These are phyloP conservation scores for Agrochola macilenta DNA, from an alignment of 2,888 invertebrate genomes.

Conservation along the genomic window DNA sequence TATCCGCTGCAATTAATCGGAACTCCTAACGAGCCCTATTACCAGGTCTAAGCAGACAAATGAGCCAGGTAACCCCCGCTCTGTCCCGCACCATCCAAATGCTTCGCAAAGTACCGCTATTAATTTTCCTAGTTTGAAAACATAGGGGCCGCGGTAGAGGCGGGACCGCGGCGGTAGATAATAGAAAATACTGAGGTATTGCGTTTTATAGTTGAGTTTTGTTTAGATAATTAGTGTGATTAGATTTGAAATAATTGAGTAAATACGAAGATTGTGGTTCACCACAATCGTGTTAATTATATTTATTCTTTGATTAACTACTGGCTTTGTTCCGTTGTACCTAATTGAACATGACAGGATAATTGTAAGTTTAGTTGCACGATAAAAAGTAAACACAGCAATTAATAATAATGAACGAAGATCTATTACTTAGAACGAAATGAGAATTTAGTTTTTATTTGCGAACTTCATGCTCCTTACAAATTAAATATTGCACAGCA, in stretches of 20 bases:
- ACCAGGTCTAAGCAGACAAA: conserved; percentile 39
- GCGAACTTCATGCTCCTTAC: background rate
- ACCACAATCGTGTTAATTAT: conserved; percentile 18
- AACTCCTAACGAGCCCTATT: conserved; percentile 29
- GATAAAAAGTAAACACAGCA: background rate
- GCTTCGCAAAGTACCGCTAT: conserved; percentile 51
- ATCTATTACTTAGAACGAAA: background rate
- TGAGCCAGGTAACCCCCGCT: conserved; percentile 45
- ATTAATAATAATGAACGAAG: background rate
- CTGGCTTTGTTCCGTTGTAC: background rate
- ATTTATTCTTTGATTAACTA: background rate
- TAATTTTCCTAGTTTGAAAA: conserved; percentile 53
- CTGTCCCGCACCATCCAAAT: conserved; percentile 39
- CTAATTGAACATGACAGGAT: background rate
- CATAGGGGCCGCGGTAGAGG: conserved; percentile 30
- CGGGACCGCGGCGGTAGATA: conserved; percentile 14
- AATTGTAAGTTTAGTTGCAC: background rate
- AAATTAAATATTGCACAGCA: background rate
- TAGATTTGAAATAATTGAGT: conserved; percentile 21
- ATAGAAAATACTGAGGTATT: background rate
- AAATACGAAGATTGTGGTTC: background rate
- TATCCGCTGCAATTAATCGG: conserved; percentile 51
- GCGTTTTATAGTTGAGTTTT: background rate
- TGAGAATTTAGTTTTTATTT: background rate
- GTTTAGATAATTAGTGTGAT: conserved; percentile 10